phyloP scores from a whole-genome alignment of 2,113 vertebrate species.

The Tonatia bakeri region DNA sequence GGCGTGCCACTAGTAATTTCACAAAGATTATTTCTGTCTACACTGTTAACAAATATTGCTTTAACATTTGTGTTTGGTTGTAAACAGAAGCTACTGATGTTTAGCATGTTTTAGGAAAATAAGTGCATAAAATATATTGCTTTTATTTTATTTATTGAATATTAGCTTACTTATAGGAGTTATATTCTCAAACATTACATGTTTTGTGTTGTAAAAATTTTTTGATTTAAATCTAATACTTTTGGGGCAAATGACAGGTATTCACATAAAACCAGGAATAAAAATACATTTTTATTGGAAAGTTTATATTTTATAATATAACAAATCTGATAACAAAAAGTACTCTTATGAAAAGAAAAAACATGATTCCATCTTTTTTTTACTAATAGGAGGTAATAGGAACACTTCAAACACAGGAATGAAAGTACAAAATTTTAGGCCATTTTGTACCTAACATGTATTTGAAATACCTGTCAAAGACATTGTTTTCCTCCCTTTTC shows the following conservation, averaged over 20 bases:
- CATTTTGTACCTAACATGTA: too few relatives aligned
- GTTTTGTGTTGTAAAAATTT: background rate
- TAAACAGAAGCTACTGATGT: background rate
- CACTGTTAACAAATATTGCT: background rate
- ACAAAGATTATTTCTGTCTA: background rate
- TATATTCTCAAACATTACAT: background rate
- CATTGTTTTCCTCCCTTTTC: background rate
- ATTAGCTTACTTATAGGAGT: background rate
- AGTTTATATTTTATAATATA: background rate
- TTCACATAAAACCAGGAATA: background rate
- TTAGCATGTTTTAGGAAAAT: background rate
- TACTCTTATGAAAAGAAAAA: background rate
- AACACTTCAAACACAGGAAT: background rate
- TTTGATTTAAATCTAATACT: background rate
- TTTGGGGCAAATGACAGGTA: background rate
- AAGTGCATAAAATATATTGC: background rate
- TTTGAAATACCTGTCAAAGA: background rate
- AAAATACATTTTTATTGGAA: background rate
- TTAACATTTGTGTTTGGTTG: background rate
- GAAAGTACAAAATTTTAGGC: background rate
- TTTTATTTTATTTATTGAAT: background rate
- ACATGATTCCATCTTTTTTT: background rate
- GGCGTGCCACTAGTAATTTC: background rate
- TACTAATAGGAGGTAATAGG: background rate
- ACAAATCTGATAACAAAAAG: background rate